phyloP scores from a whole-genome alignment of 2,888 invertebrate genomes.

The Macrophya alboannulata region DNA sequence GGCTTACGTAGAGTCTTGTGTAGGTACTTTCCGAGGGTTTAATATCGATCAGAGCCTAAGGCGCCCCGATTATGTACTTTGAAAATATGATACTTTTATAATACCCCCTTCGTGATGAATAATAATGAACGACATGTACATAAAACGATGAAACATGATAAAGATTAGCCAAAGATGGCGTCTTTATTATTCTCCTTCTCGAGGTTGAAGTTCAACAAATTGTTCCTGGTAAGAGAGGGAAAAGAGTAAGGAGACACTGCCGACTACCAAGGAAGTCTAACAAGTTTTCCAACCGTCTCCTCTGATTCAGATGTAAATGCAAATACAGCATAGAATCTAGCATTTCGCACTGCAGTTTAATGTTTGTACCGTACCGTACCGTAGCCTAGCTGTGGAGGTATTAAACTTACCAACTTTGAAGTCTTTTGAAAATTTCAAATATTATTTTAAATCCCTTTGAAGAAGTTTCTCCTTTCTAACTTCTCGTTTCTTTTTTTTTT shows the following conservation, averaged over 20 bases:
- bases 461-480: neutral
- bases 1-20: neutral
- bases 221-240: neutral
- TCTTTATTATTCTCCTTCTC: neutral
- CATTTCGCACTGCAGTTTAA: constrained; percentile 27
- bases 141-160: neutral
- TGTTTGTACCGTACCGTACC: neutral
- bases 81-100: constrained; percentile 12
- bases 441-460: neutral
- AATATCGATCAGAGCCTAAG: constrained; percentile 20
- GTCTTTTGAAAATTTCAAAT: neutral
- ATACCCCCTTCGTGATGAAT: neutral
- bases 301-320: constrained; percentile 49
- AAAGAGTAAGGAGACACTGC: neutral
- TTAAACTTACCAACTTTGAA: neutral
- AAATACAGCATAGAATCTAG: constrained; percentile 21
- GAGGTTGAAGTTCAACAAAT: constrained; percentile 17
- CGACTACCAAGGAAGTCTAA: neutral
- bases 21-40: neutral
- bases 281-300: constrained; percentile 44
- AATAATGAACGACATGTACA: neutral
- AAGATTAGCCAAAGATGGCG: neutral
- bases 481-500: neutral
- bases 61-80: constrained; percentile 9
- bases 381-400: neutral